phyloP scores from a whole-genome alignment of 2,797 vertebrate genomes.

The Enteromius viviparus region DNA sequence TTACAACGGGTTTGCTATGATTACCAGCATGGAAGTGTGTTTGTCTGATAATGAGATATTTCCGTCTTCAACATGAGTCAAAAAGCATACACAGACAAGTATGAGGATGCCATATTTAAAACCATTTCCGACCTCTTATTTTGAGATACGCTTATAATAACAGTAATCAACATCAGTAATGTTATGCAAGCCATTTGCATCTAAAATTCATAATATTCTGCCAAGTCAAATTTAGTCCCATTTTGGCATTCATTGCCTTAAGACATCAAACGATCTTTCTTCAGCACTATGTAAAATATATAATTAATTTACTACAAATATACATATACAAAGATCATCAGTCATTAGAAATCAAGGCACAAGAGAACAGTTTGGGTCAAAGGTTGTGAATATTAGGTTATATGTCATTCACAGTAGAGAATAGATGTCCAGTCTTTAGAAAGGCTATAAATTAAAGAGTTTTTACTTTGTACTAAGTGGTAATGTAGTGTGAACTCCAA shows the following conservation, averaged over 20 bases:
- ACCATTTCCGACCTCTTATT: background rate
- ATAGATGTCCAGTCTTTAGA: background rate
- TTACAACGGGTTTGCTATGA: background rate
- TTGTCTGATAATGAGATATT: constrained; percentile 4
- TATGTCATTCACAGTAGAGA: background rate
- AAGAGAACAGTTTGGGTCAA: background rate
- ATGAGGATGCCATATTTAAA: background rate
- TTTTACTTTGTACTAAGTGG: background rate
- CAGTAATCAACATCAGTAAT: background rate
- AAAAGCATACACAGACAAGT: background rate
- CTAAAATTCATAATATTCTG: background rate
- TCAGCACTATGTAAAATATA: background rate
- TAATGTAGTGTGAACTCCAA: background rate
- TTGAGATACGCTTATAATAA: background rate
- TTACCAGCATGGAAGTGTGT: background rate
- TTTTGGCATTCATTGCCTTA: background rate
- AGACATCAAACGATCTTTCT: background rate
- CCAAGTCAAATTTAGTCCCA: background rate
- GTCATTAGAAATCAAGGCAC: background rate
- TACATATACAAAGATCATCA: background rate
- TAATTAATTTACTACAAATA: background rate
- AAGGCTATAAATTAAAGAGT: background rate
- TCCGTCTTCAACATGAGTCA: background rate
- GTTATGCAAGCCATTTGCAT: background rate
- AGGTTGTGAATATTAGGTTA: background rate